Evolutionary conservation across 2,797 vertebrate genomes (phyloP), one percentile per base, ranked within the genome.

Genomic region (Karalla daura): DNA sequence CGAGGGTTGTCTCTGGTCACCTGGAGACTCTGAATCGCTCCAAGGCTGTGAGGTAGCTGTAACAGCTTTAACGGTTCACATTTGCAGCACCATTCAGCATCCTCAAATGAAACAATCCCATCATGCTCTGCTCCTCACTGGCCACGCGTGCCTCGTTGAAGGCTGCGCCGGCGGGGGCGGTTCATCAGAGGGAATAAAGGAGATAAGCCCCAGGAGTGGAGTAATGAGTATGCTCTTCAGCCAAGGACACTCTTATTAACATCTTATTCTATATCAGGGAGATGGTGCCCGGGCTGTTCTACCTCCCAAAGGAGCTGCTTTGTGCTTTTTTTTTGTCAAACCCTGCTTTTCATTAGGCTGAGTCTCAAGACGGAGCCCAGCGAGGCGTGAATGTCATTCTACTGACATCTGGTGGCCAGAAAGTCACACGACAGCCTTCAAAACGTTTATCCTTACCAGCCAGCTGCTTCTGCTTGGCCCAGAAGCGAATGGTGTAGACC

Each of bases 401-500:
- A 46, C 72, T 86, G 91, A 86, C 89, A 82, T 71, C 89, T 90
- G 52, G 5, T 86, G 89, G 43, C 45, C 39, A 46, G 54, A 69
- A 27, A 4, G 21, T 32, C 5, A 41, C 74, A 74, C 28, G 1
- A 39, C 75, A 27, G 15, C 25, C 23, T 23, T 18, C 12, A 41
- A 27, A 5, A 27, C 15, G 43, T 23, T 12, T 3, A 32, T n/a
- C 11, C 85, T 86, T 86, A 98, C 97, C 97, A 46, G 96, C 95
- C 53, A 97, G 86, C 36, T 94, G 92, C 70, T 95, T 95, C 79
- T 94, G 94, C 74, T 95, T 95, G 45, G 96, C 96, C 97, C 97
- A 98, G 83, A 94, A 94, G 30, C 97, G 93, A 63, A 97, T 21
- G 0, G 92, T 90, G 41, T 94, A 98, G 4, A 94, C 95, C 17